A percentile compares a stretch with the other conserved stretches of the same genome.
These are phyloP conservation scores for Rhea pennata DNA, from an alignment of 2,113 vertebrate genomes.

Conservation along the genomic window DNA sequence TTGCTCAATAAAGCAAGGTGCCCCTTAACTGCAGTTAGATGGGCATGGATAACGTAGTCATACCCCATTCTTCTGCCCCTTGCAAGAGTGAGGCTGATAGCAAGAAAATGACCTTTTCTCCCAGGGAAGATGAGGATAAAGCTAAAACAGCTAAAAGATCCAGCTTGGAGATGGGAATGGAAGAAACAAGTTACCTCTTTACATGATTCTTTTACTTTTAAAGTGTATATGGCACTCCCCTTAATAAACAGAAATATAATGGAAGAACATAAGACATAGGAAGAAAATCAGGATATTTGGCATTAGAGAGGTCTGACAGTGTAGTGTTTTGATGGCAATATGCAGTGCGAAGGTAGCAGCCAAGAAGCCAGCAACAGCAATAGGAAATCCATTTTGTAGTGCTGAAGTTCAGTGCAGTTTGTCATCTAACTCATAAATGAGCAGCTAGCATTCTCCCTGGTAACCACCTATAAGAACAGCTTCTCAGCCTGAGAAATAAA, in stretches of 20 bases:
- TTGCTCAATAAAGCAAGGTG: not conserved
- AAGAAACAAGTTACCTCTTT: not conserved
- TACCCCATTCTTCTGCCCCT: not conserved
- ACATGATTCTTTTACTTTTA: not conserved
- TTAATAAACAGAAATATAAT: not conserved
- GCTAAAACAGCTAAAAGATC: not conserved
- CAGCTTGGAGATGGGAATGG: not conserved
- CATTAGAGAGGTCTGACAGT: not conserved
- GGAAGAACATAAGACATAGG: not conserved
- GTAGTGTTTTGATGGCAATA: not conserved
- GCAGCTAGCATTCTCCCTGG: not conserved
- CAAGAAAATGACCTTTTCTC: not conserved
- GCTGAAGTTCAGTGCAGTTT: not conserved
- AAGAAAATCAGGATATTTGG: not conserved
- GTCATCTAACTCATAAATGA: not conserved
- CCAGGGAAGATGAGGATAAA: not conserved
- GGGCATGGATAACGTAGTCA: not conserved
- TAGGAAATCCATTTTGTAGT: not conserved
- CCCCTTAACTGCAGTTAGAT: not conserved
- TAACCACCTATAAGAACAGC: not conserved
- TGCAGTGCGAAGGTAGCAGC: not conserved
- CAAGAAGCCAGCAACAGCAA: not conserved
- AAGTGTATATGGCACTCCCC: not conserved
- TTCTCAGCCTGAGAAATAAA: not conserved
- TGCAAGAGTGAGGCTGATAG: not conserved